A percentile compares a stretch with the other conserved stretches of the same genome.
phyloP scores from a whole-genome alignment of 2,797 vertebrate species.

The Fundulus diaphanus region DNA sequence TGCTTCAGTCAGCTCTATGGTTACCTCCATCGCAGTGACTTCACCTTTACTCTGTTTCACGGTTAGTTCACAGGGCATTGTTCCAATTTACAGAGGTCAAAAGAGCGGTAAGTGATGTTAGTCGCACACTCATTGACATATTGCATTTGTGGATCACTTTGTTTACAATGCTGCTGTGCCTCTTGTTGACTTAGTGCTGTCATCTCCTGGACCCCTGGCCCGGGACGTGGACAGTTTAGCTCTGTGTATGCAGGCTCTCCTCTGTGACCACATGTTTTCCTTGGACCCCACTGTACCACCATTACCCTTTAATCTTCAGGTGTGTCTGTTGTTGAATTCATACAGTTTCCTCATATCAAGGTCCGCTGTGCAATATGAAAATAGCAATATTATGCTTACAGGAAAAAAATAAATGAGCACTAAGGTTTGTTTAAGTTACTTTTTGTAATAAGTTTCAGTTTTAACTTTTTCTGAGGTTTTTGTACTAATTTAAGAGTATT shows the following conservation, averaged over 20 bases:
- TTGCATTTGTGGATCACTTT: neutral
- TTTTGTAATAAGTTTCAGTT: too few relatives aligned
- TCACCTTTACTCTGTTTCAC: conserved; percentile 33
- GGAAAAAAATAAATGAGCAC: neutral
- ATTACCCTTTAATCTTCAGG: conserved; percentile 88
- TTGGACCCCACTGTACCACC: conserved; percentile 92
- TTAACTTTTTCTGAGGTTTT: neutral
- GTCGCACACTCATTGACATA: neutral
- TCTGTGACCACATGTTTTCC: conserved; percentile 90
- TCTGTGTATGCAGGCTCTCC: conserved; percentile 86
- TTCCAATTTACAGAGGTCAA: conserved; percentile 77
- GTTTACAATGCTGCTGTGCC: conserved; percentile 8
- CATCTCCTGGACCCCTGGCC: conserved; percentile 85
- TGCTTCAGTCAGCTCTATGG: neutral
- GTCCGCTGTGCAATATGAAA: neutral
- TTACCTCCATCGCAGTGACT: neutral
- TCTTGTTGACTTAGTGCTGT: conserved; percentile 57
- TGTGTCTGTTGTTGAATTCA: conserved; percentile 48
- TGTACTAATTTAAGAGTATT: too few relatives aligned
- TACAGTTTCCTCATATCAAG: neutral
- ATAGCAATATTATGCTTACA: neutral
- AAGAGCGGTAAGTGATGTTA: conserved; percentile 78
- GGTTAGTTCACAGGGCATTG: conserved; percentile 79
- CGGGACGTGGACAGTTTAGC: conserved; percentile 91
- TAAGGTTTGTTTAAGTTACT: too few relatives aligned